Conservation (phyloP, 2,797 vertebrate species). For the Balearica regulorum region DNA sequence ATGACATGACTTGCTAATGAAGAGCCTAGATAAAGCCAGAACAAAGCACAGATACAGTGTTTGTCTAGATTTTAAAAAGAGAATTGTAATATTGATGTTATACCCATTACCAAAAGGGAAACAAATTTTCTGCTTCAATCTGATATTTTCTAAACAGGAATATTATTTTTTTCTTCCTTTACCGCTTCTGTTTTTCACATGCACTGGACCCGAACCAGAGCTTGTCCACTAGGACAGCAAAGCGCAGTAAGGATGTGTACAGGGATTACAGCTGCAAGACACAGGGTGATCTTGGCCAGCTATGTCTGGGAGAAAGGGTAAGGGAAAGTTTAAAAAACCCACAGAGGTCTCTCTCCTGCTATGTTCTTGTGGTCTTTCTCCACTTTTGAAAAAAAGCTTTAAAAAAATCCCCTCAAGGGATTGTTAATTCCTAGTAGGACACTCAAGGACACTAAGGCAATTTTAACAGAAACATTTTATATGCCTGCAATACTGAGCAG, state of each 20-base stretch:
- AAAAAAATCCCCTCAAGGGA: neutral
- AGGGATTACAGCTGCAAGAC: neutral
- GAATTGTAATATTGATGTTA: neutral
- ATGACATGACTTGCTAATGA: neutral
- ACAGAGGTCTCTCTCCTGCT: neutral
- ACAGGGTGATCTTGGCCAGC: neutral
- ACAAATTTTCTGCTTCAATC: neutral
- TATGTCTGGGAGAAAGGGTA: neutral
- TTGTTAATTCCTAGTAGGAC: neutral
- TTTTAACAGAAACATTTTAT: neutral
- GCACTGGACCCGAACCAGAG: neutral
- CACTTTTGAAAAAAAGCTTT: neutral
- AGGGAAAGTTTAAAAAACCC: neutral
- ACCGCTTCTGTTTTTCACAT: neutral
- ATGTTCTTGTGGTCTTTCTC: neutral
- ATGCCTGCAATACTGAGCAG: neutral
- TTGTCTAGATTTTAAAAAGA: neutral
- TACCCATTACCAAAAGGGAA: neutral
- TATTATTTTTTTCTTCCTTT: neutral
- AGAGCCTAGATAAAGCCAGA: neutral
- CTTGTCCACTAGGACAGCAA: neutral
- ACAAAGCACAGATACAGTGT: neutral
- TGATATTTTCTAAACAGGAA: neutral
- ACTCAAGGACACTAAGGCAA: neutral
- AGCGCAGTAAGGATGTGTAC: neutral